Evolutionary conservation across 1,140 invertebrate genomes (phyloP), one percentile per base, ranked within the genome.

Genomic region (Saccostrea echinata): DNA sequence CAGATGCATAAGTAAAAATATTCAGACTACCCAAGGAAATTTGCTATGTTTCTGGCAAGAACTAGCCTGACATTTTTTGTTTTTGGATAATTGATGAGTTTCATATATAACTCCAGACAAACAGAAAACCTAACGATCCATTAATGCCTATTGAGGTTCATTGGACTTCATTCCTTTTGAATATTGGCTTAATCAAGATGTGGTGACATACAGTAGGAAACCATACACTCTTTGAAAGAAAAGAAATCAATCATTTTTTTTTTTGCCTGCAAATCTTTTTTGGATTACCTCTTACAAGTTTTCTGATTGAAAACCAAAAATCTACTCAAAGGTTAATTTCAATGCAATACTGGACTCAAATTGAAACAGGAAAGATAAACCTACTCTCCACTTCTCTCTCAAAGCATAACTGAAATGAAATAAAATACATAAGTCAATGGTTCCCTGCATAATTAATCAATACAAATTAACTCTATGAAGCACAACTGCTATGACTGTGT

Each of bases 21-120:
- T 30, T 76, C 27, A 30, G 16, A 30, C 12, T n/a, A n/a, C n/a
- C 13, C 3, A 12, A 30, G 24, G 27, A 27, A 9, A 71, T 24
- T 24, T 71, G 24, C 64, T 71, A 27, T 24, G 13, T 24, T 33
- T 12, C 27, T 68, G 64, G 64, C 64, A 68, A 24, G 64, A 68
- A 68, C 64, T 68, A 27, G 27, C 64, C 6, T 27, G n/a, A 68
- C 11, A 24, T n/a, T 68, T 68, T 68, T 27, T 68, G n/a, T n/a
- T 68, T 68, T 68, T 24, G 61, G 52, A 68, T 68, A 68, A 68
- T 68, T 68, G 64, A 68, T 68, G 64, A 68, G 64, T 33, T 71
- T 27, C 24, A 13, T 21, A 27, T 71, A 27, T 71, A 13, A 71
- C 24, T 27, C 24, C 30, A 71, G 24, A 71, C 68, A 71, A 71